These are phyloP conservation scores for Xanthia togata DNA, from an alignment of 2,888 invertebrate genomes.

Conservation along the genomic window DNA sequence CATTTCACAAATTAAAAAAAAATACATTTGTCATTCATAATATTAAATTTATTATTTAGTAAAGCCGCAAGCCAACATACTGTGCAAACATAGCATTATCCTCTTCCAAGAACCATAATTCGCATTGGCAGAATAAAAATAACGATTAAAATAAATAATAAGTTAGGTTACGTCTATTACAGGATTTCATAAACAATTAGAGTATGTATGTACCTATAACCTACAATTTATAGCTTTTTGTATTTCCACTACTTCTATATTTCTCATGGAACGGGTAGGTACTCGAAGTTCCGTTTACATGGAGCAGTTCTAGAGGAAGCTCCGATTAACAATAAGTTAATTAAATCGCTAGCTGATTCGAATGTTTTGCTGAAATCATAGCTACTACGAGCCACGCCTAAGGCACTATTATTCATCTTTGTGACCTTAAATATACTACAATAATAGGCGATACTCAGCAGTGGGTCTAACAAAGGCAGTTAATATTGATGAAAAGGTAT, in stretches of 20 bases:
- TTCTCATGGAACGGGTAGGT: background rate
- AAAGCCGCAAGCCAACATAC: background rate
- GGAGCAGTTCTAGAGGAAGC: background rate
- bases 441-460: background rate
- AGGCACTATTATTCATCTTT: background rate
- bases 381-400: background rate
- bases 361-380: background rate
- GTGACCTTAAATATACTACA: conserved; percentile 1
- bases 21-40: background rate
- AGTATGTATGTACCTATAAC: background rate
- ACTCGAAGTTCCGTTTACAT: background rate
- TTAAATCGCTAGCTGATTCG: conserved; percentile 17
- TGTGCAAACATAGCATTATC: background rate
- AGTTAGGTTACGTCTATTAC: background rate
- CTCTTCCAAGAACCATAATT: conserved; percentile 2
- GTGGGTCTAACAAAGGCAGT: background rate
- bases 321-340: conserved; percentile 7
- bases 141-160: background rate
- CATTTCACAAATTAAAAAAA: background rate
- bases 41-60: background rate
- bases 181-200: background rate
- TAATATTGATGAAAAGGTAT: background rate
- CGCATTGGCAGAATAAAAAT: conserved; percentile 13
- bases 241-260: background rate
- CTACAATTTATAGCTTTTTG: background rate